Evolutionary conservation across 2,888 invertebrate species (phyloP), one percentile per base, ranked within the genome.

Genomic region (Eurois occulta): DNA sequence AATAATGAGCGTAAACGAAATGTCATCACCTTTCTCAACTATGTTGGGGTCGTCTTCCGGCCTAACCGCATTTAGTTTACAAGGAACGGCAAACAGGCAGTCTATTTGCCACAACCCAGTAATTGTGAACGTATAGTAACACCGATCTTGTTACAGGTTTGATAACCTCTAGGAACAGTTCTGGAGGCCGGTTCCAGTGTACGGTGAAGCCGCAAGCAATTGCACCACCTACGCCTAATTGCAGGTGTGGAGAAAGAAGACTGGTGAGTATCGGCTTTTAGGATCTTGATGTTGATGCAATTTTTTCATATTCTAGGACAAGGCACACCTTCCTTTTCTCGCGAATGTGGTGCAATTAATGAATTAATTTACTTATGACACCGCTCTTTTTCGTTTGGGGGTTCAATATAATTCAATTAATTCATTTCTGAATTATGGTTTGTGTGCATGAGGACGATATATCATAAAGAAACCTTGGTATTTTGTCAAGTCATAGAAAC

Each of bases 241-340:
- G 97, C 89, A 93, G 91, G 71, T 97, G 98, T 87, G 98, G 98
- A 8, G 95, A 96, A 91, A 97, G 94, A 84, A 97, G 97, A 87
- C 92, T 92, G 90, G 97, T 97, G 90, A 69, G 43, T 55, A 68
- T 28, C 41, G 58, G 58, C 2, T 58, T 58, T 58, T 2, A 18
- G 16, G n/a, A 55, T 55, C 55, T n/a, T 13, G 28, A 60, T 60
- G 1, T 18, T 32, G 8, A 60, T 32, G 32, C 18, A 8, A 1
- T 60, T 28, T 16, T 60, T 11, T 60, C 18, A 8, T 32, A 18
- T 28, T 16, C 28, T 6, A 28, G 13, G 28, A 18, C 1, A 3
- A 18, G 3, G 7, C 2, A 35, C 11, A 21, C 21, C 21, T 62
- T 62, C 62, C 21, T 10, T 60, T 32, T 60, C 10, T 32, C 18